phyloP scores from a whole-genome alignment of 2,113 vertebrate species.

The Psittacara wagleri region DNA sequence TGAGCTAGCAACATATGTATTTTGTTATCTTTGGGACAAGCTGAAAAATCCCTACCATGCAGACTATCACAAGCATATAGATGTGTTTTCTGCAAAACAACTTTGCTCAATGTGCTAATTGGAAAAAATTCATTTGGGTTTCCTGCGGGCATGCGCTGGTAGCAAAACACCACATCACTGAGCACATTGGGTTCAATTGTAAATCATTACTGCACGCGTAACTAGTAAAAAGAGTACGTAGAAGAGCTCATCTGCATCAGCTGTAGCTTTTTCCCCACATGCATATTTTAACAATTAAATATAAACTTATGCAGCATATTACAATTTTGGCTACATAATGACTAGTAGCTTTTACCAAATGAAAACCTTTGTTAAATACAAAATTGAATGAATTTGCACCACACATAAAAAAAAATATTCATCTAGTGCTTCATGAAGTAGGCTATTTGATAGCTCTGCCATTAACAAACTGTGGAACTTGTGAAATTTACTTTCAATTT shows the following conservation, averaged over 20 bases:
- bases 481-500: not conserved
- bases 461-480: not conserved
- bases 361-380: not conserved
- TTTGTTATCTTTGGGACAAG: not conserved
- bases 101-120: not conserved
- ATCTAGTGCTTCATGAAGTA: not conserved
- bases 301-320: not conserved
- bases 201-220: not conserved
- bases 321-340: not conserved
- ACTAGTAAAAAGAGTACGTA: not conserved
- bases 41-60: not conserved
- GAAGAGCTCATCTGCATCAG: not conserved
- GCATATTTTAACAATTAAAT: not conserved
- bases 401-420: not conserved
- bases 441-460: not conserved
- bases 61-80: not conserved
- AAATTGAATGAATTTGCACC: not conserved
- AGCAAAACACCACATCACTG: not conserved
- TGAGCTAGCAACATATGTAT: not conserved
- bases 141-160: not conserved
- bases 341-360: not conserved
- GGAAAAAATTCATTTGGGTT: not conserved
- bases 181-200: not conserved
- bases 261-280: not conserved
- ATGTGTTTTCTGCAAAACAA: not conserved